Evolutionary conservation across 2,113 vertebrate species (phyloP).

Genomic region (Serinus canaria): DNA sequence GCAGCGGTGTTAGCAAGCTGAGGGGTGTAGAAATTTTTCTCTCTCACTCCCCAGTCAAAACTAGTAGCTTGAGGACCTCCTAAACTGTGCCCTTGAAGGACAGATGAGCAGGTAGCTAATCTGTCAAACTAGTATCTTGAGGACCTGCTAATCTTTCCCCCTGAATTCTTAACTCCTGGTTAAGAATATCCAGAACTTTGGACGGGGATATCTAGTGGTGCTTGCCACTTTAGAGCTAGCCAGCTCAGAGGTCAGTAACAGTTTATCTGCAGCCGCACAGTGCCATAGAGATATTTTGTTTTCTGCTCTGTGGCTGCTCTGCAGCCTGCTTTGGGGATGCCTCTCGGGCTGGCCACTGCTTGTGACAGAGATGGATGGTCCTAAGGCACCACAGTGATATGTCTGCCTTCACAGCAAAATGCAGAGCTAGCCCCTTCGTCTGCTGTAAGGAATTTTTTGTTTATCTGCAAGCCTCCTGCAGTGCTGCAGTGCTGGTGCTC

Average conservation of each 20-base stretch:
- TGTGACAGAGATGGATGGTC: neutral
- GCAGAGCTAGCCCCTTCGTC: neutral
- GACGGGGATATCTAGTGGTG: neutral
- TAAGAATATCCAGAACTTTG: no score
- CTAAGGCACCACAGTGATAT: accelerated
- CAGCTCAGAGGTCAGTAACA: neutral
- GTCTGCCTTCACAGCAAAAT: neutral
- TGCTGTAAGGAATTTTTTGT: neutral
- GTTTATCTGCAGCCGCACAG: neutral
- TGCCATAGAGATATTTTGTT: neutral
- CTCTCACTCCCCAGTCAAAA: neutral
- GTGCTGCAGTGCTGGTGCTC: neutral
- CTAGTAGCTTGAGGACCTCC: neutral
- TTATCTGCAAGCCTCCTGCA: neutral
- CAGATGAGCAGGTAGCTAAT: no score
- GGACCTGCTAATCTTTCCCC: neutral
- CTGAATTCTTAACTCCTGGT: neutral
- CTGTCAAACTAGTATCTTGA: neutral
- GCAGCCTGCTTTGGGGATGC: neutral
- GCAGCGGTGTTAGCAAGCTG: neutral
- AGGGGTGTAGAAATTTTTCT: neutral
- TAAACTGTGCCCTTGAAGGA: neutral
- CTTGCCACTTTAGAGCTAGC: neutral
- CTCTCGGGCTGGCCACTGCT: neutral
- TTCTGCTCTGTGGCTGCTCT: neutral